These are phyloP conservation scores for Nomada flava DNA, from an alignment of 2,888 invertebrate species.

Conservation along the genomic window DNA sequence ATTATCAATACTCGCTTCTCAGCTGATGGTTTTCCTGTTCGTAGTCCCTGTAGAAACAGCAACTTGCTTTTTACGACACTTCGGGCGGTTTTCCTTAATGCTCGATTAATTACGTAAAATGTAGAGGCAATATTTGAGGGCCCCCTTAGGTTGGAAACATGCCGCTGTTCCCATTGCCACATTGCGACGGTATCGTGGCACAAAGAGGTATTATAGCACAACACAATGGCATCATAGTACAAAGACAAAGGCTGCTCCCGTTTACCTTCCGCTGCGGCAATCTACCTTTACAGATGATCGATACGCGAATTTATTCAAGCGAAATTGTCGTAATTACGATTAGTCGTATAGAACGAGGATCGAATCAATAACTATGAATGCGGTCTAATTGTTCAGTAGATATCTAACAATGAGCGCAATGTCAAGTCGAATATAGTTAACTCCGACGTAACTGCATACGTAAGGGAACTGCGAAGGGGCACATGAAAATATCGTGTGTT, in stretches of 20 bases:
- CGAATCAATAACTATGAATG: background rate
- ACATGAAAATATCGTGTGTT: conserved; percentile 18
- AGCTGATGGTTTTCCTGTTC: background rate
- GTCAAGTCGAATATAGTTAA: background rate
- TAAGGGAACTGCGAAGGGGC: background rate
- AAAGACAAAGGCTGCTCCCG: conserved; percentile 36
- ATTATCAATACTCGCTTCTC: background rate
- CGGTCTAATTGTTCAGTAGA: background rate
- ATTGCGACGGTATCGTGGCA: background rate
- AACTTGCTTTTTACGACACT: background rate
- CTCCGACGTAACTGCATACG: background rate
- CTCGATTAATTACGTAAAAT: conserved; percentile 6
- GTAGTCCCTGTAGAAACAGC: background rate
- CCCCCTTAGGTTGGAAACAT: background rate
- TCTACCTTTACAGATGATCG: conserved; percentile 33
- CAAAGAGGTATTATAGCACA: conserved; percentile 28
- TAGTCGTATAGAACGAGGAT: background rate
- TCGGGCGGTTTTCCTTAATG: background rate
- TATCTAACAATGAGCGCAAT: background rate
- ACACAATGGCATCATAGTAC: conserved; percentile 20
- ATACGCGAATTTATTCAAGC: conserved; percentile 27
- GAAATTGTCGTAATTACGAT: background rate
- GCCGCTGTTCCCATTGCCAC: conserved; percentile 6
- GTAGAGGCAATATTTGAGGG: background rate
- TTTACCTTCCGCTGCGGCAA: conserved; percentile 24